Percentiles rank a stretch among this genome's conserved stretches.
Evolutionary conservation across 1,140 invertebrate genomes (phyloP).

Genomic region (Apis mellifera): Amel_HAv3.1 CM009932.2:11489001-11489500

Average conservation of each 20-base stretch:
- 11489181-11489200: slow-evolving; percentile 19
- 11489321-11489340: slow-evolving; percentile 9
- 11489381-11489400: not conserved
- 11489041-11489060: not conserved
- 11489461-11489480: slow-evolving; percentile 76
- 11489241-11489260: slow-evolving; percentile 27
- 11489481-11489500: slow-evolving; percentile 71
- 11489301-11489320: not conserved
- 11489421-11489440: slow-evolving; percentile 33
- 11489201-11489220: slow-evolving; percentile 48
- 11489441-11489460: slow-evolving; percentile 79
- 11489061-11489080: not conserved
- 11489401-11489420: slow-evolving; percentile 10
- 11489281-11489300: not conserved
- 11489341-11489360: not conserved
- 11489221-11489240: slow-evolving; percentile 52
- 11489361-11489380: no score
- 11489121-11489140: slow-evolving; percentile 35
- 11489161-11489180: not conserved
- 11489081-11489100: slow-evolving; percentile 34
- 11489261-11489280: not conserved
- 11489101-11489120: not conserved
- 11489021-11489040: no score
- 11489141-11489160: slow-evolving; percentile 15
- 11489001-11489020: not conserved